These are phyloP conservation scores for Xiphophorus hellerii DNA, from an alignment of 2,113 vertebrate species.

Conservation along the genomic window DNA sequence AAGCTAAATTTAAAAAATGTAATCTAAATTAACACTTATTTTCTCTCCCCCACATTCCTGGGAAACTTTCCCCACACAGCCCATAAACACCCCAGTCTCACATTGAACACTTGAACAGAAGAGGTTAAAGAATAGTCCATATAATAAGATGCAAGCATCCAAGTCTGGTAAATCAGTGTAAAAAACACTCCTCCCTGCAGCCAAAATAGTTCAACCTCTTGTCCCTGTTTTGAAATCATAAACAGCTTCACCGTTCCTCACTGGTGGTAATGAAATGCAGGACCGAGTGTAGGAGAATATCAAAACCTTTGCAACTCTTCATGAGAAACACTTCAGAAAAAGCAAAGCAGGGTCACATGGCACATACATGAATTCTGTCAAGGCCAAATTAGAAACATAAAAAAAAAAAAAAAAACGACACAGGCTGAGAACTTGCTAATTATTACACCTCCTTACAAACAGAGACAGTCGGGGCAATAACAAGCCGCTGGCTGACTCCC, in stretches of 20 bases:
- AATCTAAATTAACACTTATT: background rate
- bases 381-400: conserved; percentile 75
- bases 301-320: conserved; percentile 57
- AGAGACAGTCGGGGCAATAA: conserved; percentile 68
- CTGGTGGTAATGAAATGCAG: conserved; percentile 76
- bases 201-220: conserved; percentile 76
- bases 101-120: conserved; percentile 73
- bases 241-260: conserved; percentile 62
- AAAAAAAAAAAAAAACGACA: conserved; percentile 56
- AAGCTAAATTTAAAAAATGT: background rate
- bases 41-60: conserved; percentile 33
- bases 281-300: conserved; percentile 71
- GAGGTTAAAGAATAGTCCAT: conserved; percentile 82
- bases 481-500: conserved; percentile 74
- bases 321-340: conserved; percentile 64
- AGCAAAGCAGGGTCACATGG: conserved; percentile 70
- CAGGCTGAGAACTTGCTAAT: conserved; percentile 79
- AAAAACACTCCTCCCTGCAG: conserved; percentile 76
- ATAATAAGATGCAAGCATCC: conserved; percentile 80
- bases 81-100: conserved; percentile 74
- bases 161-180: conserved; percentile 80
- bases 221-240: conserved; percentile 79
- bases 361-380: conserved; percentile 75
- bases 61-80: conserved; percentile 60
- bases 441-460: conserved; percentile 78